Percentiles rank a stretch among this genome's conserved stretches.
Evolutionary conservation across 2,888 invertebrate species (phyloP).

Genomic region (Dione vanillae): DNA sequence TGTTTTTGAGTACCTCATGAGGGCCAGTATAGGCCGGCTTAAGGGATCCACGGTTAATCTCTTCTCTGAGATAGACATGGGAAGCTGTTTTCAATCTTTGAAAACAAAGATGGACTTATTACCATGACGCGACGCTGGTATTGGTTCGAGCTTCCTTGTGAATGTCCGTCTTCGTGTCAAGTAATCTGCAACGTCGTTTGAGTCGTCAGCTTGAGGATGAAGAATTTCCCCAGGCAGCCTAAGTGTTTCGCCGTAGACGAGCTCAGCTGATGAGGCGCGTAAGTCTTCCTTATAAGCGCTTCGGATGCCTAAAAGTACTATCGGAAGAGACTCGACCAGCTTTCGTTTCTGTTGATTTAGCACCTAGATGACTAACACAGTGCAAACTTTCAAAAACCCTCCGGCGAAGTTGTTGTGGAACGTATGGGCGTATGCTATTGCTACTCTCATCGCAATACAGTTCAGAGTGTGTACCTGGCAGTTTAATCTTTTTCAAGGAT

Average conservation of each 20-base stretch:
- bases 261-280: conserved; percentile 47
- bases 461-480: conserved; percentile 39
- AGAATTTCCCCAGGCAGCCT: conserved; percentile 49
- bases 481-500: conserved; percentile 38
- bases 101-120: conserved; percentile 45
- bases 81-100: conserved; percentile 45
- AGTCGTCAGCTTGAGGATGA: not conserved
- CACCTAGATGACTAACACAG: conserved; percentile 40
- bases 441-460: conserved; percentile 47
- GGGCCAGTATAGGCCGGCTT: not conserved
- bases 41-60: not conserved
- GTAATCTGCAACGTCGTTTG: conserved; percentile 38
- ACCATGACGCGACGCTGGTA: conserved; percentile 43
- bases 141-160: conserved; percentile 26
- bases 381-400: conserved; percentile 51
- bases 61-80: conserved; percentile 43
- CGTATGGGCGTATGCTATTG: conserved; percentile 46
- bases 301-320: conserved; percentile 47
- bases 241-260: conserved; percentile 49
- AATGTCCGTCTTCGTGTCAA: conserved; percentile 26
- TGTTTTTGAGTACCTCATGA: not conserved
- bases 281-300: conserved; percentile 44
- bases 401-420: conserved; percentile 41
- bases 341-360: conserved; percentile 43
- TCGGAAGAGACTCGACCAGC: conserved; percentile 49